Percentiles rank a stretch among this genome's conserved stretches.
Conservation (phyloP, 1,140 invertebrate species). For the Mesaphorura yosii region DNA sequence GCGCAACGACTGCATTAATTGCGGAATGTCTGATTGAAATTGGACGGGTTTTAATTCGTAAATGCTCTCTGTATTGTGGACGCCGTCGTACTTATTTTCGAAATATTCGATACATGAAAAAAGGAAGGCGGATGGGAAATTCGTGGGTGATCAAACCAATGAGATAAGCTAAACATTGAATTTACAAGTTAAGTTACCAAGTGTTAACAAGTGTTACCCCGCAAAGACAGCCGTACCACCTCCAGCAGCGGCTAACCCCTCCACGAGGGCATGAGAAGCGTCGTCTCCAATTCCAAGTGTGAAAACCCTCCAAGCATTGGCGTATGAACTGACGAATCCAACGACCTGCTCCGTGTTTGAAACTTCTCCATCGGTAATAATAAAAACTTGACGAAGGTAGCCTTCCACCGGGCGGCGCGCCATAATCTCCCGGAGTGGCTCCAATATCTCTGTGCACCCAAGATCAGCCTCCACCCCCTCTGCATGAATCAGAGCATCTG, state of each 20-base stretch:
- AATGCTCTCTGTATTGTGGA: too few species aligned
- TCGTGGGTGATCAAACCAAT: too few species aligned
- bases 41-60: too few species aligned
- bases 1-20: too few species aligned
- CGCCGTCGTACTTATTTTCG: too few species aligned
- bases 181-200: too few species aligned
- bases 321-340: slow-evolving; percentile 31
- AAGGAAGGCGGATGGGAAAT: too few species aligned
- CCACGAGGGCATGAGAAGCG: slow-evolving; percentile 34
- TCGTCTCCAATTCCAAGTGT: slow-evolving; percentile 35
- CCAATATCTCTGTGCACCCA: slow-evolving; percentile 36
- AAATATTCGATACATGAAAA: too few species aligned
- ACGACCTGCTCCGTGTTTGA: slow-evolving; percentile 33
- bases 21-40: too few species aligned
- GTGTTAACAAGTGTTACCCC: too few species aligned
- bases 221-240: slow-evolving; percentile 35
- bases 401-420: slow-evolving; percentile 27
- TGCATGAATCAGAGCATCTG: slow-evolving; percentile 3
- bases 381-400: slow-evolving; percentile 34
- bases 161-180: too few species aligned
- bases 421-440: slow-evolving; percentile 34
- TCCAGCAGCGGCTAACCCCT: slow-evolving; percentile 35
- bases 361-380: slow-evolving; percentile 37
- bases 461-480: slow-evolving; percentile 34
- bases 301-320: slow-evolving; percentile 33